Base-by-base conservation (phyloP, 2,888 invertebrate species). In the Cephus pygmeus region DNA sequence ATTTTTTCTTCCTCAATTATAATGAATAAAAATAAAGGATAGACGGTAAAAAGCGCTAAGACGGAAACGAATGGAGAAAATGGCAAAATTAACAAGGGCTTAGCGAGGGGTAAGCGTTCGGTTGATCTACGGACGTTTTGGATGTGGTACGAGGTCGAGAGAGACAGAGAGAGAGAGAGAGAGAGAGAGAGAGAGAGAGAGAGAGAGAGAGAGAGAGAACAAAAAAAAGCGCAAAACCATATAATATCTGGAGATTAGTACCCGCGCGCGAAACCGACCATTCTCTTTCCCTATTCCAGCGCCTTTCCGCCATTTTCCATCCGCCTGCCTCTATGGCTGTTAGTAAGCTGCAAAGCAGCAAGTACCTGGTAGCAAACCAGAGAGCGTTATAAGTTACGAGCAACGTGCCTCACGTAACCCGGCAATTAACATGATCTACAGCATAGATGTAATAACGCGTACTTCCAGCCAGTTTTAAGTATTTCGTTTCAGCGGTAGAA, bases 381-480 rank as follows among this genome's bases (percentile, higher is more conserved):
- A 80, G 81, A 40, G 40, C 40, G 40, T 40, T 84, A 85, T 89
- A 89, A 90, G 84, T 90, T 90, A 90, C 87, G 87, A 83, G 85
- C 84, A 84, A 85, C 88, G 88, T 87, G 87, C 84, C 80, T 83
- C 84, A 85, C 85, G 85, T 79, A 87, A 82, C 84, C 82, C 85
- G 82, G 88, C 90, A 90, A 89, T 90, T 90, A 90, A 89, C 87
- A 85, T 90, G 90, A 90, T 90, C 88, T 90, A 89, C 89, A 85
- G 89, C 85, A 80, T 83, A 85, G 84, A 87, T 86, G 89, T 90
- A 89, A 90, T 90, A 90, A 88, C 89, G 87, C 86, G 84, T 82
- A 87, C 82, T 86, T 85, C 85, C 85, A 82, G 73, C 73, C 68
- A 80, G 83, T 87, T 87, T 85, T 84, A 87, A 87, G 84, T 84